Conservation (phyloP, 2,888 invertebrate species). For the Spicauda simplicius region DNA sequence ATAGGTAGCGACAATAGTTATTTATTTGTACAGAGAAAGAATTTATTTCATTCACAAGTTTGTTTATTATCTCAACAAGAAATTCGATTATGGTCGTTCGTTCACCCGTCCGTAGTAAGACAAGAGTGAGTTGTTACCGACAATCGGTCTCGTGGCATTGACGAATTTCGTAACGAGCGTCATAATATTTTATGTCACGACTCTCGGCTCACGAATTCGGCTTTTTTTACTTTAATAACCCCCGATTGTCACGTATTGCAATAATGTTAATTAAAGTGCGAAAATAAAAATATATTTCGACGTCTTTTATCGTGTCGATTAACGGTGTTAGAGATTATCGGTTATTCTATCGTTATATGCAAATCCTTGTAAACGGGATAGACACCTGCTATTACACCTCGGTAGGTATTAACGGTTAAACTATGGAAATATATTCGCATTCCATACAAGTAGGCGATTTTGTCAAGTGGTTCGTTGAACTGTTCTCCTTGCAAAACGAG, state of each 20-base stretch:
- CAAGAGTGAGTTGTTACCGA: conserved; percentile 40
- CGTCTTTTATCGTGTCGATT: not conserved
- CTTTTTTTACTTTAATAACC: conserved; percentile 38
- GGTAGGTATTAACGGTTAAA: conserved; percentile 40
- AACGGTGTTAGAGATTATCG: not conserved
- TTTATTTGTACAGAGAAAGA: not conserved
- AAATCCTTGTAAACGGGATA: conserved; percentile 17
- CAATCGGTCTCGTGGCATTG: conserved; percentile 65
- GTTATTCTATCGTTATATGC: conserved; percentile 1
- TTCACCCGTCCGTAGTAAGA: conserved; percentile 28
- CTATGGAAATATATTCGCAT: conserved; percentile 41
- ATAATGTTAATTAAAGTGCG: conserved; percentile 18
- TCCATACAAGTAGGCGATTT: conserved; percentile 38
- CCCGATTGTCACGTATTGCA: conserved; percentile 24
- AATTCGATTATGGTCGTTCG: conserved; percentile 29
- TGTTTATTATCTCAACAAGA: conserved; percentile 12
- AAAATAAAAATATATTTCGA: conserved; percentile 2
- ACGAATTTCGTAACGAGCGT: conserved; percentile 62
- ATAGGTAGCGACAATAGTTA: too few relatives aligned
- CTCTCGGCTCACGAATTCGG: conserved; percentile 46
- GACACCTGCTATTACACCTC: conserved; percentile 32
- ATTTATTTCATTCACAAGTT: not conserved
- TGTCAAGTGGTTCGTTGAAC: conserved; percentile 50
- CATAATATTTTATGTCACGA: conserved; percentile 61
- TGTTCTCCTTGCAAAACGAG: conserved; percentile 44